Percentiles rank a stretch among this genome's conserved stretches.
Evolutionary conservation across 2,113 vertebrate genomes (phyloP).

Genomic region (Cephalopterus ornatus): DNA sequence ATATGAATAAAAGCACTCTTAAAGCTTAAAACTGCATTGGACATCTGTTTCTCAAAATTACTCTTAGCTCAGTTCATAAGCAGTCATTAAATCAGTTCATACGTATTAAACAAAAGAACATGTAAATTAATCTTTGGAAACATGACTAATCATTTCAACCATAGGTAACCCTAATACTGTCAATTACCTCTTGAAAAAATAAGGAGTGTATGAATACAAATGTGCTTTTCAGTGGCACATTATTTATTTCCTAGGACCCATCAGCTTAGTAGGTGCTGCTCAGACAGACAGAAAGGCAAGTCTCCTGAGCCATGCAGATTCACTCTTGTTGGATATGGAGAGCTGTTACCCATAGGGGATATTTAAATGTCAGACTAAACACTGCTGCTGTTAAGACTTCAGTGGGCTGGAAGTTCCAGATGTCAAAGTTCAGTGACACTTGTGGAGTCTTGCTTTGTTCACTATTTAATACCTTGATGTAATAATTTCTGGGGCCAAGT

Average conservation of each 20-base stretch:
- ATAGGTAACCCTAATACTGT: conserved; percentile 41
- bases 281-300: not conserved
- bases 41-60: conserved; percentile 57
- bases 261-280: not conserved
- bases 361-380: not conserved
- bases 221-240: not conserved
- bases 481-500: not conserved
- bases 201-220: not conserved
- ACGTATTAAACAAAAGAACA: conserved; percentile 23
- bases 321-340: not conserved
- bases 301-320: not conserved
- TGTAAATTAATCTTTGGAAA: conserved; percentile 52
- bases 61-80: conserved; percentile 46
- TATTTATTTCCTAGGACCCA: not conserved
- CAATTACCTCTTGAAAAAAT: conserved; percentile 16
- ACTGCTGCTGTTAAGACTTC: not conserved
- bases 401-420: not conserved
- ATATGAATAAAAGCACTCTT: conserved; percentile 57
- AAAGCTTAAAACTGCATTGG: conserved; percentile 8
- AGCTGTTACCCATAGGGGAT: not conserved
- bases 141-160: conserved; percentile 18
- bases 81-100: conserved; percentile 35
- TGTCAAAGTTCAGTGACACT: conserved; percentile 25
- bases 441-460: not conserved
- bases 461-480: not conserved